These are phyloP conservation scores for Drosophila nigritarsus DNA, from an alignment of 2,888 invertebrate species.

Conservation along the genomic window DNA sequence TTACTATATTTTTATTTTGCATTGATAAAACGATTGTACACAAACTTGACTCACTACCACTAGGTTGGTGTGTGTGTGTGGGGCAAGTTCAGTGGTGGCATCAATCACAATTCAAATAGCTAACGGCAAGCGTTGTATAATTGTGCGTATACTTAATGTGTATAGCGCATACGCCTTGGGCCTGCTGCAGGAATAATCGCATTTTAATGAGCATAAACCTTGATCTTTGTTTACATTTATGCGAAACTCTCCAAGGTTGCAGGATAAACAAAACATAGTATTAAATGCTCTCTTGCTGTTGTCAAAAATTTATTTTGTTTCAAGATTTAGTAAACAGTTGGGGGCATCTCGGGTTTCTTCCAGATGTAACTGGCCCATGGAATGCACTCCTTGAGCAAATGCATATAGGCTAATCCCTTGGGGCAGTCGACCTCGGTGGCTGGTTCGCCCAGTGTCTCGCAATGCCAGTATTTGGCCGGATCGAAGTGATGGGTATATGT, in stretches of 20 bases:
- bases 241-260: neutral
- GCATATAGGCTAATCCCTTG: constrained; percentile 78
- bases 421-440: constrained; percentile 77
- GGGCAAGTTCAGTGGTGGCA: constrained; percentile 73
- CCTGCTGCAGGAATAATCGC: constrained; percentile 1
- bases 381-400: constrained; percentile 80
- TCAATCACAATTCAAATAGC: constrained; percentile 28
- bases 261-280: neutral
- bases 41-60: constrained; percentile 37
- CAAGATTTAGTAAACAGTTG: constrained; percentile 71
- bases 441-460: constrained; percentile 65
- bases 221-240: neutral
- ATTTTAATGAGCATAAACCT: neutral
- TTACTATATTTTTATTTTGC: constrained; percentile 50
- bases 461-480: constrained; percentile 82
- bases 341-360: constrained; percentile 81
- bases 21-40: constrained; percentile 48
- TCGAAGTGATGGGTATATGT: constrained; percentile 82
- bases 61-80: constrained; percentile 18
- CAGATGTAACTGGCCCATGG: constrained; percentile 83
- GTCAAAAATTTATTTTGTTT: constrained; percentile 8
- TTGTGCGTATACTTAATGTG: constrained; percentile 43
- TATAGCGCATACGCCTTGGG: constrained; percentile 35
- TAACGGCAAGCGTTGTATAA: constrained; percentile 25
- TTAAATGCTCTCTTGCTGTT: neutral